Percentiles rank a stretch among this genome's conserved stretches.
Conservation (phyloP, 2,113 vertebrate genomes). For the Butorides virescens region DNA sequence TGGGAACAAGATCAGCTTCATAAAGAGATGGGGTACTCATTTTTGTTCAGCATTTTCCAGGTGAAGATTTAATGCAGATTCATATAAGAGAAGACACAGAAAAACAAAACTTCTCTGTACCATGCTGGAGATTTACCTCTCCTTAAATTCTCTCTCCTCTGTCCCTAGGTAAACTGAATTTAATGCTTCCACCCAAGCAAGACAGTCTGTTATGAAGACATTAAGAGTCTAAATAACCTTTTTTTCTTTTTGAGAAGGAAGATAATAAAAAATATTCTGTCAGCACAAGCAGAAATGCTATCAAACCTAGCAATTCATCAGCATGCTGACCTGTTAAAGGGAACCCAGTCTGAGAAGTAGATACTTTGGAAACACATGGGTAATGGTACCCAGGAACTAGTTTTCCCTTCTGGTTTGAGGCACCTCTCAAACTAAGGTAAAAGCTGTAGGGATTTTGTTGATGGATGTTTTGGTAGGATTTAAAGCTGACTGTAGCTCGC, state of each 20-base stretch:
- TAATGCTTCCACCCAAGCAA: background rate
- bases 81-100: background rate
- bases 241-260: background rate
- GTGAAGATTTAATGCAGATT: background rate
- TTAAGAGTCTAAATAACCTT: background rate
- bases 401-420: background rate
- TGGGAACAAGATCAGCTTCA: background rate
- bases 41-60: background rate
- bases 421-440: background rate
- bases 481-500: background rate
- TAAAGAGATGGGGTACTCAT: rapidly evolving
- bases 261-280: background rate
- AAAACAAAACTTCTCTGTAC: background rate
- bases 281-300: background rate
- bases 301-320: background rate
- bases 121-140: background rate
- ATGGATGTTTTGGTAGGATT: background rate
- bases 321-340: background rate
- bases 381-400: background rate
- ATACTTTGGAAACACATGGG: background rate
- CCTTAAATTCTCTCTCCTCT: background rate
- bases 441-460: background rate
- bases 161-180: background rate
- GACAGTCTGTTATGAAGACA: background rate
- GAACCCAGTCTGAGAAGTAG: background rate